phyloP scores from a whole-genome alignment of 2,888 invertebrate genomes.

The Drosophila incognita region DNA sequence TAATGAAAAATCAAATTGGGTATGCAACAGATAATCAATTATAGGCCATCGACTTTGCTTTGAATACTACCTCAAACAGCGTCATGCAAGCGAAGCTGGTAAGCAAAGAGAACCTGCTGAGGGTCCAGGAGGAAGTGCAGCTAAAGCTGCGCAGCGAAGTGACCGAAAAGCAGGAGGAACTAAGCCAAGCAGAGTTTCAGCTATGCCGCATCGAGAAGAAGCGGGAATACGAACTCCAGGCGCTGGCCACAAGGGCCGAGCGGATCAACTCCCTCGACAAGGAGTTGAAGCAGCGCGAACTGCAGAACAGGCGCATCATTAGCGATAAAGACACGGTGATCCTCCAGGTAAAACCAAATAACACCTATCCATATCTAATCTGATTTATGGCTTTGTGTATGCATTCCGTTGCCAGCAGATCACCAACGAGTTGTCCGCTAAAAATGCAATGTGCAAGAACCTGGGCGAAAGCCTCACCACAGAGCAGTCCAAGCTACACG shows the following conservation, averaged over 20 bases:
- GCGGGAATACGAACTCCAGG: constrained; percentile 65
- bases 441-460: constrained; percentile 78
- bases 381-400: not conserved
- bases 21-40: not conserved
- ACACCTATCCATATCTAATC: not conserved
- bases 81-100: constrained; percentile 27
- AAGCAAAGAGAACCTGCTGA: not conserved
- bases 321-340: constrained; percentile 65
- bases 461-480: constrained; percentile 69
- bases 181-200: constrained; percentile 56
- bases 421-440: constrained; percentile 72
- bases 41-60: not conserved
- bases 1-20: not conserved
- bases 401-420: constrained; percentile 53
- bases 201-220: constrained; percentile 74
- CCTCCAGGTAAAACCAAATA: constrained; percentile 44
- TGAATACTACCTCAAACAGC: constrained; percentile 15
- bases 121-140: not conserved
- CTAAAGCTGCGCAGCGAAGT: constrained; percentile 55
- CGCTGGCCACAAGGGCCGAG: constrained; percentile 73
- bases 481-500: constrained; percentile 78
- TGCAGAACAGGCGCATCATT: constrained; percentile 62
- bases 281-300: constrained; percentile 77
- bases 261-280: constrained; percentile 63
- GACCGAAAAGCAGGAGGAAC: constrained; percentile 57